Evolutionary conservation across 2,888 invertebrate genomes (phyloP).

Genomic region (Chirona hameri): DNA sequence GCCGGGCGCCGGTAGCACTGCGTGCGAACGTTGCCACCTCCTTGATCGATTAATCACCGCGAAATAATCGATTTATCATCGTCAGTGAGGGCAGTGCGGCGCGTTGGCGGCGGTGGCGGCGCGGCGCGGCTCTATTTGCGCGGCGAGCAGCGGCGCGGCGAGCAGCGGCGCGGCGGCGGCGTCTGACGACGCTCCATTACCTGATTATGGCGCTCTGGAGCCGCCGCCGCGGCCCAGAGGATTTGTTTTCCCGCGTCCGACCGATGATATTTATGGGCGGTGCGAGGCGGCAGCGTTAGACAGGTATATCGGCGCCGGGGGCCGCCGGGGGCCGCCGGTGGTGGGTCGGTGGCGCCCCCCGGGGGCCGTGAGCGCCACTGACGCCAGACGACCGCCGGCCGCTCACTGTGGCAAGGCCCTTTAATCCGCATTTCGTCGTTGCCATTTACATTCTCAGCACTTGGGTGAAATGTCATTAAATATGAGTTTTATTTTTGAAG

Average conservation of each 20-base stretch:
- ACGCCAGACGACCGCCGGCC: too few species aligned
- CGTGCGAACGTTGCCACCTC: slow-evolving; percentile 22
- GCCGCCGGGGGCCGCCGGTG: not conserved
- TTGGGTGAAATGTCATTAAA: too few species aligned
- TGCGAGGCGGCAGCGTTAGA: not conserved
- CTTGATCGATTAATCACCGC: slow-evolving; percentile 26
- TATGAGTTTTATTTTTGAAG: too few species aligned
- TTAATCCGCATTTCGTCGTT: too few species aligned
- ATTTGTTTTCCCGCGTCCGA: not conserved
- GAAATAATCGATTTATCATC: slow-evolving; percentile 10
- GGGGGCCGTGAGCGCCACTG: not conserved
- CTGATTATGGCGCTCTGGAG: not conserved
- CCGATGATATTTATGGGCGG: not conserved
- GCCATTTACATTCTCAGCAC: too few species aligned
- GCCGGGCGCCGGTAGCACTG: not conserved
- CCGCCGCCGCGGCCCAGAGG: not conserved
- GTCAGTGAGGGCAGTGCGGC: not conserved
- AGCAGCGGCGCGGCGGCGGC: not conserved
- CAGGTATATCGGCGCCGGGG: slow-evolving; percentile 9
- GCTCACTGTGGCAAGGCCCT: too few species aligned
- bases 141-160: not conserved
- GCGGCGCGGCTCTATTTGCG: not conserved
- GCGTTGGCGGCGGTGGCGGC: not conserved
- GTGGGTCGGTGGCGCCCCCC: not conserved
- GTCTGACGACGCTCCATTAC: not conserved